Base-by-base conservation (phyloP, 2,888 invertebrate species). In the Cyaniris semiargus region DNA sequence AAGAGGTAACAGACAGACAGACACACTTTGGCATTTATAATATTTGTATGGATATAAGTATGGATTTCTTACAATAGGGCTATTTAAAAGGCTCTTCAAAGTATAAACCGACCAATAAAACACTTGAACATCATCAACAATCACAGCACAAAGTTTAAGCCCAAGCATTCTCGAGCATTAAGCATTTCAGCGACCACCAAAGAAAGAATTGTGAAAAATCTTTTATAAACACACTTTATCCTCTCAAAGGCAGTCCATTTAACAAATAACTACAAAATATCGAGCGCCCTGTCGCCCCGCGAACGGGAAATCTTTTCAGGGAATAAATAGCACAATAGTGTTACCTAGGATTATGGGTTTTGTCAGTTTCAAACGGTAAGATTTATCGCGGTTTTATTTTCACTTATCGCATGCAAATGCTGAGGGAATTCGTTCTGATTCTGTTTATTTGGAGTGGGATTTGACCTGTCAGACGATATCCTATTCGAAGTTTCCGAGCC, bases 271-370 rank as follows among this genome's bases (percentile, higher is more conserved):
- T 38, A 71, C 71, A 71, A 71, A 71, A 71, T 38, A 71, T 71
- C 38, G 72, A 44, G 21, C 78, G 78, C 79, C 76, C 79, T 80
- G 81, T 81, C 80, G 76, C 80, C 76, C 75, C 76, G 74, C 79
- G 78, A 80, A 80, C 79, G 80, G 79, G 79, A 79, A 81, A 81
- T 81, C 81, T 80, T 79, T 79, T 78, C 78, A 70, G 70, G 76
- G 78, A 78, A 79, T 78, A 79, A 78, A 80, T 78, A 79, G 77
- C 77, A 78, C 81, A 78, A 77, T 78, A 78, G 79, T 79, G 80
- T 78, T 80, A 80, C 78, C 80, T 77, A 78, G 79, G 81, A 78
- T 80, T 79, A 80, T 78, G 77, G 77, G 74, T 78, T 79, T 79
- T 81, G 81, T 79, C 81, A 80, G 78, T 76, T 79, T 44, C 70